Percentiles rank a stretch among this genome's conserved stretches.
Conservation (phyloP, 2,797 vertebrate species). For the Stomatorhinus walkeri region DNA sequence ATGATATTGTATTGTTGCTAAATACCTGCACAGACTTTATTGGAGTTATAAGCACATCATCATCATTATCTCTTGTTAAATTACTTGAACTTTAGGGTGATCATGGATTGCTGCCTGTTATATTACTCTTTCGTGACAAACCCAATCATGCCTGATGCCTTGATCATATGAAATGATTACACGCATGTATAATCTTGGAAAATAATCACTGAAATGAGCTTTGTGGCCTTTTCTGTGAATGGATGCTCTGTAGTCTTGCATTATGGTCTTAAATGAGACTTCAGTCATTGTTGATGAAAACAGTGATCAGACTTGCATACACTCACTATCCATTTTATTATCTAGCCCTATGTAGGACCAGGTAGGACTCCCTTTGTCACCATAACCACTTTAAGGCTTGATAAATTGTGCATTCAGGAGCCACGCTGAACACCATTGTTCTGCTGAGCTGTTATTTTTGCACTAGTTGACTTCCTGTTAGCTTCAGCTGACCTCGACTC, state of each 20-base stretch:
- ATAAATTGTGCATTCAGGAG: background rate
- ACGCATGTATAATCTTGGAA: background rate
- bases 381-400: background rate
- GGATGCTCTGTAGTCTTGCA: conserved; percentile 15
- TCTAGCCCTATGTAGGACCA: background rate
- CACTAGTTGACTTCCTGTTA: background rate
- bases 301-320: conserved; percentile 7
- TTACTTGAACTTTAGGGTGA: background rate
- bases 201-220: conserved; percentile 24
- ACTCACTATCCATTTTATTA: background rate
- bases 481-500: background rate
- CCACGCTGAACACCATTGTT: background rate
- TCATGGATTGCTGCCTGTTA: background rate
- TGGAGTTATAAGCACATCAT: background rate
- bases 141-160: background rate
- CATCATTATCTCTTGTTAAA: background rate
- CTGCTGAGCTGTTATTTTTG: background rate
- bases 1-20: background rate
- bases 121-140: background rate
- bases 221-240: conserved; percentile 17
- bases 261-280: conserved; percentile 19
- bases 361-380: background rate
- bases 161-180: background rate
- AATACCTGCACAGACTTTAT: background rate
- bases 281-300: conserved; percentile 21